phyloP scores from a whole-genome alignment of 2,113 vertebrate species.

The Prinia subflava region DNA sequence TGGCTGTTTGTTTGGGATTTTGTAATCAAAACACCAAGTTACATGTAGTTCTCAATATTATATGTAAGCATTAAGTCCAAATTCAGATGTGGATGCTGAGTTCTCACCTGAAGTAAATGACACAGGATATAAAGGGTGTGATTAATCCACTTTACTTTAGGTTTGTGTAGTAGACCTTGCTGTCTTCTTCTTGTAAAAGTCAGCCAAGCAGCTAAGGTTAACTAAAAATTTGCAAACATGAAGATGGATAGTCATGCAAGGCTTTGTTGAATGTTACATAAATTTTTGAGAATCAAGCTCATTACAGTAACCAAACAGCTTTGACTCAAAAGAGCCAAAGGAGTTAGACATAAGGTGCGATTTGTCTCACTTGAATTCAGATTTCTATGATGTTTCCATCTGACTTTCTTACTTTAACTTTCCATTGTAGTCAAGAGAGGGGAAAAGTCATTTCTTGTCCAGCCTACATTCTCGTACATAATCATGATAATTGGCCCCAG shows the following conservation, averaged over 20 bases:
- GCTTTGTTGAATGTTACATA: neutral
- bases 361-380: neutral
- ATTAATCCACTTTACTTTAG: neutral
- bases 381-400: neutral
- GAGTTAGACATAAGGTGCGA: neutral
- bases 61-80: neutral
- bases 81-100: neutral
- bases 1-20: neutral
- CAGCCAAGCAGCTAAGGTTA: neutral
- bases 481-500: neutral
- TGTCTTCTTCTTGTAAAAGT: neutral
- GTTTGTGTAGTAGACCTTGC: neutral
- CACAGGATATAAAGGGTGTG: neutral
- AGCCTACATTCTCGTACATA: neutral
- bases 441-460: neutral
- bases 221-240: neutral
- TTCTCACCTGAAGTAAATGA: neutral
- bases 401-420: neutral
- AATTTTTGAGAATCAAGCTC: neutral
- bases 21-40: neutral
- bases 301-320: neutral
- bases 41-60: neutral
- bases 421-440: neutral
- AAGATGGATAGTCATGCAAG: neutral
- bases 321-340: neutral